Conservation (phyloP, 2,113 vertebrate species). For the Nansenia antarctica region DNA sequence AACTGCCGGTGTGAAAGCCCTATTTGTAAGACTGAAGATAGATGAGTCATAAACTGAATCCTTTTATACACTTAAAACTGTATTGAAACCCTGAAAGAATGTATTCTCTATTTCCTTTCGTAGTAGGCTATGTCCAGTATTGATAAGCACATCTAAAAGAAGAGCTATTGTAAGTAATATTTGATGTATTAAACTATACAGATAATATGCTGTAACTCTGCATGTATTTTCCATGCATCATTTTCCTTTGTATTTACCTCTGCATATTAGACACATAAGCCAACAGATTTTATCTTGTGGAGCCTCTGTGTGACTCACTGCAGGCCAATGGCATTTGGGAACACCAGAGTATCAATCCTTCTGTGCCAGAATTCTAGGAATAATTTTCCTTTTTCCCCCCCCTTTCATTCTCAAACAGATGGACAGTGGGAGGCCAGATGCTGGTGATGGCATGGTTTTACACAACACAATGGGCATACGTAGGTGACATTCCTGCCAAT, state of each 20-base stretch:
- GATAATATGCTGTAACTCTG: too few species aligned
- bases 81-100: too few species aligned
- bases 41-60: too few species aligned
- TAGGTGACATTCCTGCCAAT: not conserved
- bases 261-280: not conserved
- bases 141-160: too few species aligned
- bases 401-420: conserved; percentile 8
- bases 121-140: too few species aligned
- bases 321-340: conserved; percentile 13
- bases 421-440: not conserved
- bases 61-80: too few species aligned
- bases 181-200: too few species aligned
- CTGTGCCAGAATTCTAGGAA: conserved; percentile 31
- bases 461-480: not conserved
- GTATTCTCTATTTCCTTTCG: too few species aligned
- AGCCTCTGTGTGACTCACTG: not conserved
- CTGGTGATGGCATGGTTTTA: not conserved
- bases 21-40: too few species aligned
- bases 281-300: not conserved
- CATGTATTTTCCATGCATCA: not conserved
- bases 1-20: too few species aligned
- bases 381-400: conserved; percentile 10
- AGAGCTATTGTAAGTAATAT: too few species aligned
- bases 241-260: not conserved
- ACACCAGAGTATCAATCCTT: conserved; percentile 5